Base-by-base conservation (phyloP, 2,888 invertebrate genomes). In the Eupithecia insigniata region DNA sequence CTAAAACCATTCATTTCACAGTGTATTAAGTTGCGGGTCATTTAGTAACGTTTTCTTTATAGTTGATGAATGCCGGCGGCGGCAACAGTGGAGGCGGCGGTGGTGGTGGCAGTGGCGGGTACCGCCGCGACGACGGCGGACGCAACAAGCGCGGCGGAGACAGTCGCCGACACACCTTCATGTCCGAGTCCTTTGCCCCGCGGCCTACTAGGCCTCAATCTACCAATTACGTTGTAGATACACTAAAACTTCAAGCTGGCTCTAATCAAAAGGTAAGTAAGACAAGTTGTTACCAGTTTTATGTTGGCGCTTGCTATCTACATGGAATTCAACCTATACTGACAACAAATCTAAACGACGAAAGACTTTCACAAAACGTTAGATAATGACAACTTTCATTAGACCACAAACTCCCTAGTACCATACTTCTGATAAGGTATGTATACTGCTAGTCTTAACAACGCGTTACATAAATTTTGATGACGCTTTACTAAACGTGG, bases 91-190 rank as follows among this genome's bases (percentile, higher is more conserved):
- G 92, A 36, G 90, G 92, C 36, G 91, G 89, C 6, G 92, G 69
- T 94, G 90, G 92, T 32, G 91, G 92, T 22, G 90, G 92, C n/a
- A 92, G 89, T 5, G 76, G 77, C 2, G 87, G 87, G 30, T 95
- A 95, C 36, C 94, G 96, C 61, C 96, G 96, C 74, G 96, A 96
- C 72, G 96, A 96, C 51, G 94, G 96, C 12, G 90, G 92, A 30
- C 92, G 89, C 55, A 89, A 91, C 58, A 91, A 90, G 73, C 90
- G 92, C n/a, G 91, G 92, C 30, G 91, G 92, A 12, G 92, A 92
- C 14, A 84, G 87, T n/a, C 90, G 92, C 34, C 84, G 92, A 34
- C 91, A 90, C 70, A 85, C 89, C 79, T 72, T 87, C 79, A 88
- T 36, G 30, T 5, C 84, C 82, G 91, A 87, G 77, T 90, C 83